Evolutionary conservation across 1,140 invertebrate genomes (phyloP), one percentile per base, ranked within the genome.

Genomic region (Drosophila tropicalis): DNA sequence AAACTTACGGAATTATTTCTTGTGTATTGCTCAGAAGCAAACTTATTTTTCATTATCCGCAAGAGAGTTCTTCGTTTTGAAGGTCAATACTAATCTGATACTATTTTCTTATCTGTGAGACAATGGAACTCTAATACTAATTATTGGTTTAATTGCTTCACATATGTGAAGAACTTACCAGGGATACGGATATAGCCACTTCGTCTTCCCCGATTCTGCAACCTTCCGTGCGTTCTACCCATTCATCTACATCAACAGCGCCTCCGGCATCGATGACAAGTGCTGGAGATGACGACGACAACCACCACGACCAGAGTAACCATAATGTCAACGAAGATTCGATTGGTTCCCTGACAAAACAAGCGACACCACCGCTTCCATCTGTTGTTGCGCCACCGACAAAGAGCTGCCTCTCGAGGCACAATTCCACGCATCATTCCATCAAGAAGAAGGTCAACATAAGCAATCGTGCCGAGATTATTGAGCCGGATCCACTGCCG

Each of bases 371-470:
- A 6, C 76, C 56, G 7, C 65, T 56, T 22, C 75, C 72, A n/a
- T 73, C 78, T 10, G 44, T 17, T 22, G 44, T 6, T 5, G 10
- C 44, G 5, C 44, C 44, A 19, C 44, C 44, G 9, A 89, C 90
- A 57, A 91, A 89, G 57, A 92, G 86, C 66, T 91, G 90, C 65
- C 77, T 92, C 1, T 89, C 90, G 51, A 76, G 90, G 12, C 81
- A 91, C 72, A 91, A 87, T 74, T 92, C 90, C 13, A 90, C 80
- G 22, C 80, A 83, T 62, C 89, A 90, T 56, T 92, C 90, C 15
- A 85, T 90, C 44, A 92, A 91, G 47, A 92, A 92, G 75, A 91
- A 90, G 76, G 90, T 91, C 36, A 91, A 92, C 77, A 90, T 85
- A 39, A 90, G 86, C 63, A 86, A 76, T 40, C 72, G 81, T 15